phyloP scores from a whole-genome alignment of 2,113 vertebrate genomes.

The Peromyscus maniculatus region DNA sequence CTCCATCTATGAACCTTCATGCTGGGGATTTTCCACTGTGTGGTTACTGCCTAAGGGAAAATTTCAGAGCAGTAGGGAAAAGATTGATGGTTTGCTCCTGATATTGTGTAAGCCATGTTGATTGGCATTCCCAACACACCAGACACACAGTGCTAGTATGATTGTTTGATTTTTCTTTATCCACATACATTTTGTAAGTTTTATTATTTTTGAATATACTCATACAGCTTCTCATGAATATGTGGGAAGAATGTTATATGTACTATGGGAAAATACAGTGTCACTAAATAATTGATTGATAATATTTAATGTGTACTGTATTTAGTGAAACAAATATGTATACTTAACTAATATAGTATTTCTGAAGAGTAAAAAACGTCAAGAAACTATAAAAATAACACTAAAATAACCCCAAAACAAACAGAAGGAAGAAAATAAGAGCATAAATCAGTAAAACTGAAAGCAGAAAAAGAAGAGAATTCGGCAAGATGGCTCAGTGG shows the following conservation, averaged over 20 bases:
- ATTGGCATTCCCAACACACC: constrained; percentile 83
- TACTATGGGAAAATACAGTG: not conserved
- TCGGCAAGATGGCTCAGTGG: not conserved
- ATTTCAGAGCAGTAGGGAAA: constrained; percentile 86
- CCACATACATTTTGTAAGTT: constrained; percentile 13
- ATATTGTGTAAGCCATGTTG: constrained; percentile 80
- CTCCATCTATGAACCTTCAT: constrained; percentile 74
- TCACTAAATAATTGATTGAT: not conserved
- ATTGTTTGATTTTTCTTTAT: not conserved
- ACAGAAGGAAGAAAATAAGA: not conserved
- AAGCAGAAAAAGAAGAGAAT: not conserved
- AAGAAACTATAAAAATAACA: constrained; percentile 33
- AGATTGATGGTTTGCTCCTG: constrained; percentile 81
- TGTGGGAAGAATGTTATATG: not conserved
- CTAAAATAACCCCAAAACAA: not conserved
- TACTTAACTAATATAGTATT: constrained; percentile 22
- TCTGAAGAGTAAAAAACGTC: not conserved
- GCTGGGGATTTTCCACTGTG: constrained; percentile 90
- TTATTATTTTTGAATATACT: constrained; percentile 36
- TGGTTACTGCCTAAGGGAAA: constrained; percentile 85
- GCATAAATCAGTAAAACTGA: not conserved
- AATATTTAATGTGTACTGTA: not conserved
- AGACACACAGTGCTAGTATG: not conserved
- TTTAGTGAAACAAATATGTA: constrained; percentile 12
- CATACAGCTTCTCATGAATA: not conserved